A percentile compares a stretch with the other conserved stretches of the same genome.
These are phyloP conservation scores for Rhabditoides inermis DNA, from an alignment of 2,888 invertebrate species.

Conservation along the genomic window DNA sequence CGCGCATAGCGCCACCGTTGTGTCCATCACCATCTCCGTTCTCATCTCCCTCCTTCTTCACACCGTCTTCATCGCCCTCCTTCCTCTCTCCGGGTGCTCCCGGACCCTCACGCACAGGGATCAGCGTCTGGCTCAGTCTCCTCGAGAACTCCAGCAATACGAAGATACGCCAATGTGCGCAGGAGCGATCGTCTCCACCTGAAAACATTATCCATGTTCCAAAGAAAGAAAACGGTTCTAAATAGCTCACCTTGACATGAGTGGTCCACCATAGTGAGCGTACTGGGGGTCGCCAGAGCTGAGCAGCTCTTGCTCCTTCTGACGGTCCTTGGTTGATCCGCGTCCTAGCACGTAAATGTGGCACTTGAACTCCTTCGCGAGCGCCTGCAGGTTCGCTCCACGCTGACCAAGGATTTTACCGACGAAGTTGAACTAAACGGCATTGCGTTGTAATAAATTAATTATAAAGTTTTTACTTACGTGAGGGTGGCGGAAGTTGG, in stretches of 20 bases:
- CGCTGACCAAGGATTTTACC: constrained; percentile 52
- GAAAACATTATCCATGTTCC: too few species aligned
- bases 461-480: constrained; percentile 16
- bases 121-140: constrained; percentile 35
- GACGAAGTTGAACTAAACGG: constrained; percentile 50
- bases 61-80: constrained; percentile 7
- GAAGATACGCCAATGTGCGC: constrained; percentile 46
- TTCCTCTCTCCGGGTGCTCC: constrained; percentile 2
- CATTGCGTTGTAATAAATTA: background rate
- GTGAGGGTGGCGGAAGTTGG: constrained; percentile 48
- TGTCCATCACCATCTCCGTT: constrained; percentile 5
- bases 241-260: constrained; percentile 47
- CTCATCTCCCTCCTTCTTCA: constrained; percentile 8
- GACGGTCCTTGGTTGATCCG: constrained; percentile 49
- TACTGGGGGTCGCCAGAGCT: constrained; percentile 49
- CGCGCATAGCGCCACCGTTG: constrained; percentile 4
- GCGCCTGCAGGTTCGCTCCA: constrained; percentile 48
- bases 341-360: constrained; percentile 51
- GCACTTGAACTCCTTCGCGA: constrained; percentile 49
- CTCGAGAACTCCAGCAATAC: constrained; percentile 48
- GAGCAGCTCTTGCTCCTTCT: constrained; percentile 48
- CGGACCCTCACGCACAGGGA: constrained; percentile 29
- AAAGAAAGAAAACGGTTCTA: background rate
- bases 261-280: constrained; percentile 51
- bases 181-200: constrained; percentile 48